These are phyloP conservation scores for Leptestheria dahalacensis DNA, from an alignment of 1,140 invertebrate genomes.

Conservation along the genomic window DNA sequence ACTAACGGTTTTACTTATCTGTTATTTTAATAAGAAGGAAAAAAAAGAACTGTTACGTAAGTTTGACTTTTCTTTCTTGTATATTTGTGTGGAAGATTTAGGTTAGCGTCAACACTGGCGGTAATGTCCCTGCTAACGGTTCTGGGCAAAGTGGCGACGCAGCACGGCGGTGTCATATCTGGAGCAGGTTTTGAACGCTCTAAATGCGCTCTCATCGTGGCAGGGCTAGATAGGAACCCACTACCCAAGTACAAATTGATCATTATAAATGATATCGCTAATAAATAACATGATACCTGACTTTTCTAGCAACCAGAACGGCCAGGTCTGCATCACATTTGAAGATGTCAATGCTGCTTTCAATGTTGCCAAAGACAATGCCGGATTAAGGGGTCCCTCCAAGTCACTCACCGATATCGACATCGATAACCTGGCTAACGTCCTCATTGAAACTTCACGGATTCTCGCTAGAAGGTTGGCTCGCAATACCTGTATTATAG, in stretches of 20 bases:
- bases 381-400: background rate
- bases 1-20: too few species aligned
- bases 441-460: conserved; percentile 7
- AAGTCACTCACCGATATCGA: conserved; percentile 13
- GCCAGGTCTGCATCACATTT: conserved; percentile 13
- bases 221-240: background rate
- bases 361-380: background rate
- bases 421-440: conserved; percentile 13
- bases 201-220: background rate
- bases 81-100: background rate
- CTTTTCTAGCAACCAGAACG: background rate
- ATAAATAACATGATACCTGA: too few species aligned
- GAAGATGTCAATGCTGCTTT: conserved; percentile 12
- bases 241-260: background rate
- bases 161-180: background rate
- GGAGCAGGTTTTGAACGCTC: background rate
- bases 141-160: background rate
- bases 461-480: conserved; percentile 11
- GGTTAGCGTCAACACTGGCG: background rate
- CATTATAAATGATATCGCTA: too few species aligned
- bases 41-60: background rate
- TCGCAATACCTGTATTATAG: background rate
- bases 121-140: background rate
- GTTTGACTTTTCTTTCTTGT: background rate
- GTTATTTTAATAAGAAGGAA: too few species aligned